Evolutionary conservation across 1,140 invertebrate genomes (phyloP), one percentile per base, ranked within the genome.

Genomic region (Monomorium pharaonis): DNA sequence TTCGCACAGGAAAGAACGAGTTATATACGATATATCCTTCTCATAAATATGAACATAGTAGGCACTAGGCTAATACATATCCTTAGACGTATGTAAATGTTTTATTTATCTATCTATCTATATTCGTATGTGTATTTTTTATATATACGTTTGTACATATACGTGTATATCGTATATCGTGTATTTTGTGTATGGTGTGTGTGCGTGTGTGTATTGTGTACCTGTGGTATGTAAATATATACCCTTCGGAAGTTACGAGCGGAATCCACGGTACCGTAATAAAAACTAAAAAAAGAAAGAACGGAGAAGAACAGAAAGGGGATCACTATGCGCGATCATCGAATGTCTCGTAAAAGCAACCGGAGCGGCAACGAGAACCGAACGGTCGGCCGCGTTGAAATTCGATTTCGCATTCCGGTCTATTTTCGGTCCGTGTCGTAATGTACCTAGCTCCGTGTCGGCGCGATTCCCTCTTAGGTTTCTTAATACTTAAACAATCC

Each of bases 31-130:
- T 83, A 85, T 74, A 62, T 75, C 84, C 78, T 77, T 67, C 51
- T 88, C 80, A 89, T 91, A 91, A 91, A 91, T 91, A 91, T 83
- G 88, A 90, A 90, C 86, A 74, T 89, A 76, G 75, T 89, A 90
- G 89, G 89, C 89, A 90, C 86, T 90, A 90, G 76, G 86, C 88
- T 90, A 90, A 49, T 89, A 89, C 89, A 90, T 90, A 89, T 86
- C 42, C 63, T 90, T 89, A 84, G 60, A 89, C 85, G 78, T 78
- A 62, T 85, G 69, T 87, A 83, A 87, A 80, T 81, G 87, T 74
- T 84, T 72, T 74, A 51, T 70, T 27, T 77, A 21, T 74, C 85
- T 75, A 89, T 72, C 60, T 87, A 85, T 86, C n/a, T 44, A 44
- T 44, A 10, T 86, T 74, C 86, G 47, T 89, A 60, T 83, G 84